A percentile compares a stretch with the other conserved stretches of the same genome.
These are phyloP conservation scores for Bombus pyrosoma DNA, from an alignment of 1,140 invertebrate genomes.

Conservation along the genomic window DNA sequence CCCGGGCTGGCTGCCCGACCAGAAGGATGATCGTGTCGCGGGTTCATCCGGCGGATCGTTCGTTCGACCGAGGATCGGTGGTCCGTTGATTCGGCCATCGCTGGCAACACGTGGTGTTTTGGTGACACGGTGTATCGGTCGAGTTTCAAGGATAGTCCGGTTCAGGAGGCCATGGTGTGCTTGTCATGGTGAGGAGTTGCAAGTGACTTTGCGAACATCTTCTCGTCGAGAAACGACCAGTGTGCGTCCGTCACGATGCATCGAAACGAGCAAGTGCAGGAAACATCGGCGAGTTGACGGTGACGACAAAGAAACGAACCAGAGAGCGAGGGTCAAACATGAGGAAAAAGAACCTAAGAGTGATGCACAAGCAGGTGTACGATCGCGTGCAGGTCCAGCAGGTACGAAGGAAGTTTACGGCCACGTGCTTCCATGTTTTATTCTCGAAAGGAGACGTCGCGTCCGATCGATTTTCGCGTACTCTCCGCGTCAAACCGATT, in stretches of 20 bases:
- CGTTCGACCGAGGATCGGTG: constrained; percentile 29
- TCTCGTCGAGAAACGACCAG: too few species aligned
- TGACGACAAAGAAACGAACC: too few species aligned
- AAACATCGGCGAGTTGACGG: too few species aligned
- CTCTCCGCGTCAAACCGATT: background rate
- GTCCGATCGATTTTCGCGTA: background rate
- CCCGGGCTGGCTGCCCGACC: background rate
- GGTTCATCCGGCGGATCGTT: too few species aligned
- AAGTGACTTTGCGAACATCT: background rate
- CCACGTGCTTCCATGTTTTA: constrained; percentile 2
- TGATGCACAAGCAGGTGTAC: constrained; percentile 78
- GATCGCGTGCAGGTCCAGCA: constrained; percentile 64
- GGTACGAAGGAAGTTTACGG: constrained; percentile 55
- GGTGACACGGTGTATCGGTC: background rate
- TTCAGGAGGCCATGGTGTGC: background rate
- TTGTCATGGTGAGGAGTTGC: background rate
- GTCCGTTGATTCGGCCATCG: background rate
- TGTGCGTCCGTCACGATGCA: background rate
- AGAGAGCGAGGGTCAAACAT: constrained; percentile 24
- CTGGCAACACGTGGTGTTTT: constrained; percentile 49
- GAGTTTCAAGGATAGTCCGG: too few species aligned
- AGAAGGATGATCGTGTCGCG: background rate
- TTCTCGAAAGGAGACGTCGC: background rate
- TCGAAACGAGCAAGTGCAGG: too few species aligned
- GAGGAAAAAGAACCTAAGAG: constrained; percentile 76